Conservation (phyloP, 2,113 vertebrate genomes). For the Pavo muticus region DNA sequence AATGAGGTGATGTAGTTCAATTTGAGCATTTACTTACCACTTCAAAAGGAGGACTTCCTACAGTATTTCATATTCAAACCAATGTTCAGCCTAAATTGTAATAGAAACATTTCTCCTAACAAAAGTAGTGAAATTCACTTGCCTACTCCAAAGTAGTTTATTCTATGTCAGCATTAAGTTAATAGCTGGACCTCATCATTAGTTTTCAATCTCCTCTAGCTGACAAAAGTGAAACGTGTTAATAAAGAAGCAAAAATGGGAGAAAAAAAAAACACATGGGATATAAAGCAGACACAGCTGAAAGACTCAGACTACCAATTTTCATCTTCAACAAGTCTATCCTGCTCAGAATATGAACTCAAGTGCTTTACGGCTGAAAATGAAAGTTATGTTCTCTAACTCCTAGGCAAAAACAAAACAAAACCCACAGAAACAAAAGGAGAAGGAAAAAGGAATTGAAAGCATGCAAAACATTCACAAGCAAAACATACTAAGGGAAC, state of each 20-base stretch:
- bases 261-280: background rate
- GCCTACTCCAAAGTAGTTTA: background rate
- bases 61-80: background rate
- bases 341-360: slow-evolving; percentile 34
- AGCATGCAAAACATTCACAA: background rate
- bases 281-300: slow-evolving; percentile 5
- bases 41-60: background rate
- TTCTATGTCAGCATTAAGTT: slow-evolving; percentile 45
- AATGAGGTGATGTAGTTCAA: background rate
- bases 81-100: background rate
- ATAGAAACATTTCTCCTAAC: background rate
- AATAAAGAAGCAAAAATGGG: slow-evolving; percentile 51
- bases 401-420: background rate
- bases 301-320: slow-evolving; percentile 32
- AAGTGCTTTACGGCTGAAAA: background rate
- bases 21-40: background rate
- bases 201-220: slow-evolving; percentile 38
- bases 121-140: slow-evolving; percentile 2
- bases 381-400: background rate
- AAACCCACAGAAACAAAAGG: background rate
- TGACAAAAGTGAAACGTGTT: slow-evolving; percentile 49
- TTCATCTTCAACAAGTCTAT: slow-evolving; percentile 42
- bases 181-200: slow-evolving; percentile 44
- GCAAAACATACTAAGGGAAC: background rate
- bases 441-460: background rate